phyloP scores from a whole-genome alignment of 2,113 vertebrate species.

The Amphiprion ocellaris region DNA sequence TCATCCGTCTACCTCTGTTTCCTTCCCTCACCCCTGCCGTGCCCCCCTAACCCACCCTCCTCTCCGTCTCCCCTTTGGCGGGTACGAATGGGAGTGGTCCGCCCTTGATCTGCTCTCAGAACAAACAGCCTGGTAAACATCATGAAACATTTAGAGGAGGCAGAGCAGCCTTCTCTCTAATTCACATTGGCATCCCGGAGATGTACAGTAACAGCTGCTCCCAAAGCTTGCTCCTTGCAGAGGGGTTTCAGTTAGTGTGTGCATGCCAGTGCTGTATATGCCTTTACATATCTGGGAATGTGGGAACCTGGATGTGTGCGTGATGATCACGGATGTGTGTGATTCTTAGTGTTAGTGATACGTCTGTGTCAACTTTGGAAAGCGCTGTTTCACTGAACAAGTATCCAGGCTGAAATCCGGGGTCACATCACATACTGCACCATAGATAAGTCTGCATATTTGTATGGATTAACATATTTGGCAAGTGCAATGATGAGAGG shows the following conservation, averaged over 20 bases:
- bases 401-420: background rate
- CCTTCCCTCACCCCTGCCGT: constrained; percentile 18
- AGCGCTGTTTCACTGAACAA: background rate
- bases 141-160: constrained; percentile 87
- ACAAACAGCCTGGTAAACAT: constrained; percentile 87
- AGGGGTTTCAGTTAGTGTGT: constrained; percentile 36
- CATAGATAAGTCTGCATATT: constrained; percentile 36
- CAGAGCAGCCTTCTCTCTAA: constrained; percentile 81
- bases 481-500: constrained; percentile 27
- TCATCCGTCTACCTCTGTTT: constrained; percentile 43
- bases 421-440: background rate
- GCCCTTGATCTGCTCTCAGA: constrained; percentile 84
- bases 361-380: background rate
- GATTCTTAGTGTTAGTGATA: background rate
- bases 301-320: background rate
- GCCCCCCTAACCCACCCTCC: background rate
- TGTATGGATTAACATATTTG: constrained; percentile 62
- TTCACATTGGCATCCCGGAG: constrained; percentile 76
- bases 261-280: background rate
- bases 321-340: background rate
- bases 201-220: constrained; percentile 78
- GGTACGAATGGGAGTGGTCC: constrained; percentile 72
- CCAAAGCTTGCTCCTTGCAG: constrained; percentile 58
- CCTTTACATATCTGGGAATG: background rate
- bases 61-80: constrained; percentile 24